These are phyloP conservation scores for Cerastis rubricosa DNA, from an alignment of 2,888 invertebrate species.

Conservation along the genomic window DNA sequence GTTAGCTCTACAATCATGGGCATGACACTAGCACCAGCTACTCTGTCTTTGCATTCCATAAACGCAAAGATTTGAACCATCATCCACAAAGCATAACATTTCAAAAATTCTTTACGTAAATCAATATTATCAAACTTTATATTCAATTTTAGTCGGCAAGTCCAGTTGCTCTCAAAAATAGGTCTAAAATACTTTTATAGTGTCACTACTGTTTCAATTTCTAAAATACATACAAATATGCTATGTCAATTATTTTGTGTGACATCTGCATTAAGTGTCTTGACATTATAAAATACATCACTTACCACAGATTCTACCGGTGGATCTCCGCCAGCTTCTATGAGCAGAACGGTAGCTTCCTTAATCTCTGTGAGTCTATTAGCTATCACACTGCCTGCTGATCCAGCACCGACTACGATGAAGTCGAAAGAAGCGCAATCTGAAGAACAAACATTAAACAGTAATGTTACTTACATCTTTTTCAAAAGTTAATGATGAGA, in stretches of 20 bases:
- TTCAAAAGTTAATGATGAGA: neutral
- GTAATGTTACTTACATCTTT: neutral
- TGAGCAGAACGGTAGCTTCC: slow-evolving; percentile 78
- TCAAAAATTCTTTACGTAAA: too few relatives aligned
- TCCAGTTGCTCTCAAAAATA: neutral
- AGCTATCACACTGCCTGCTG: slow-evolving; percentile 91
- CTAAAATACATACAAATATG: neutral
- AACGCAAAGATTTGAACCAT: neutral
- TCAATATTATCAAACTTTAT: too few relatives aligned
- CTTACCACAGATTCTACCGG: slow-evolving; percentile 59
- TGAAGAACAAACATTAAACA: slow-evolving; percentile 4
- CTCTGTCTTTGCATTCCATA: neutral
- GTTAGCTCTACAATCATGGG: neutral
- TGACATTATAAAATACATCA: neutral
- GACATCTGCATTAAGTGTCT: neutral
- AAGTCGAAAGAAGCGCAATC: slow-evolving; percentile 87
- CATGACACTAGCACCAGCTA: neutral
- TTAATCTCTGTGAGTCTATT: slow-evolving; percentile 89
- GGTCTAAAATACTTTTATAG: neutral
- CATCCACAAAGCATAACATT: too few relatives aligned
- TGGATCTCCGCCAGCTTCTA: slow-evolving; percentile 89
- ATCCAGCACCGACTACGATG: slow-evolving; percentile 90
- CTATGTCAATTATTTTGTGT: neutral
- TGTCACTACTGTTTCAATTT: neutral
- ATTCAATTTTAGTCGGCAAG: neutral